Base-by-base conservation (phyloP, 2,888 invertebrate genomes). In the Tachina fera region DNA sequence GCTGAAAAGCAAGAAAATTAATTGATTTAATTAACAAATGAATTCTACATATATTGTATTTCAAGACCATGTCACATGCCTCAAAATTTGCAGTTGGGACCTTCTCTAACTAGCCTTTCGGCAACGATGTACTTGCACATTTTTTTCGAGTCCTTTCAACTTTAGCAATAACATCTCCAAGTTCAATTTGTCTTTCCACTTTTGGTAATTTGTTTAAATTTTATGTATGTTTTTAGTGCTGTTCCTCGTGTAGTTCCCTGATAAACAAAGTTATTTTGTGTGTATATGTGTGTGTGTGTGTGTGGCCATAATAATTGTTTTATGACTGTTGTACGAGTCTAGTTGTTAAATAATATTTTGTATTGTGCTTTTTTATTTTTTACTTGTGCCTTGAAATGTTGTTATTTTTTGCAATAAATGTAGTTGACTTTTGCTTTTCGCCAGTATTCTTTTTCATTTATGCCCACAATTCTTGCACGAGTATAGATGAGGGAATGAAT, bases 391-490 rank as follows among this genome's bases (percentile, higher is more conserved):
- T 49, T 47, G n/a, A 53, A 70, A 71, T 14, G 53, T 41, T 41
- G 6, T 60, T 65, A 31, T 65, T 16, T 14, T 31, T 39, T 53
- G 41, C 45, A 51, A 31, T 9, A 41, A 71, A 79, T 72, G 70
- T 76, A 76, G 71, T 86, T 86, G 79, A 83, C 86, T 86, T 86
- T 86, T 79, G 79, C 53, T 76, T 83, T 80, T 79, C 75, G 74
- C 71, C 63, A 78, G 71, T 51, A 74, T 70, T 47, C 61, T n/a
- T 77, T 74, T 58, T 1, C 6, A n/a, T 31, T 6, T 31, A 6
- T 31, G 6, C 31, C 31, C 31, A 16, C 13, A 70, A 75, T 47
- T 41, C 67, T 47, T 58, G 56, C 65, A 58, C n/a, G 47, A 41
- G 67, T 49, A 22, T 53, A 1, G 14, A 31, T 81, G 39, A 39